Conservation (phyloP, 2,797 vertebrate species). For the Pipistrellus pygmaeus region DNA sequence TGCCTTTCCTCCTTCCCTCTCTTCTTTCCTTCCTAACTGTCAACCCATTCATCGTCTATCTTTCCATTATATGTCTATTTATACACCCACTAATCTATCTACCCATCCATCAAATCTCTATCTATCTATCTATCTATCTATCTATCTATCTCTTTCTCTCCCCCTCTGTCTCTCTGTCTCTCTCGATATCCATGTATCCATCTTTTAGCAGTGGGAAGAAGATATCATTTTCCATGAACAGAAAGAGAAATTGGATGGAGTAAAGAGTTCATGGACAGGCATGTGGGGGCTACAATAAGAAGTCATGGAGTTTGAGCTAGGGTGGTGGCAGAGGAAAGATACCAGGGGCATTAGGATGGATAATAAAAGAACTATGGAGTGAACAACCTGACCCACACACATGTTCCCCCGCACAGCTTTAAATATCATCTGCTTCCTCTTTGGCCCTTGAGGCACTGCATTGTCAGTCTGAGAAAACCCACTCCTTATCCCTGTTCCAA, state of each 20-base stretch:
- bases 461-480: conserved; percentile 83
- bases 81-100: no score
- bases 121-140: background rate
- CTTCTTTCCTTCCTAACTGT: background rate
- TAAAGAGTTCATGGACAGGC: background rate
- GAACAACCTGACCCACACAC: rapidly evolving
- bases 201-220: background rate
- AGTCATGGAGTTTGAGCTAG: background rate
- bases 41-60: background rate
- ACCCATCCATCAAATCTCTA: no score
- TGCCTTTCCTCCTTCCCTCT: background rate
- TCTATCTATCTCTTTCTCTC: background rate
- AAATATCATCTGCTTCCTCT: rapidly evolving
- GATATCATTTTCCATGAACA: background rate
- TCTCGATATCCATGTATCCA: background rate
- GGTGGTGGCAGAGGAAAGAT: no score
- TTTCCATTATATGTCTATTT: background rate
- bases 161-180: background rate
- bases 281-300: background rate
- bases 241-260: background rate
- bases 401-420: rapidly evolving
- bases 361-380: rapidly evolving
- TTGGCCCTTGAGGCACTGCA: conserved; percentile 10
- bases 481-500: conserved; percentile 73
- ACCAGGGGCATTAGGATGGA: background rate